Evolutionary conservation across 2,888 invertebrate genomes (phyloP).

Genomic region (Cerastis leucographa): DNA sequence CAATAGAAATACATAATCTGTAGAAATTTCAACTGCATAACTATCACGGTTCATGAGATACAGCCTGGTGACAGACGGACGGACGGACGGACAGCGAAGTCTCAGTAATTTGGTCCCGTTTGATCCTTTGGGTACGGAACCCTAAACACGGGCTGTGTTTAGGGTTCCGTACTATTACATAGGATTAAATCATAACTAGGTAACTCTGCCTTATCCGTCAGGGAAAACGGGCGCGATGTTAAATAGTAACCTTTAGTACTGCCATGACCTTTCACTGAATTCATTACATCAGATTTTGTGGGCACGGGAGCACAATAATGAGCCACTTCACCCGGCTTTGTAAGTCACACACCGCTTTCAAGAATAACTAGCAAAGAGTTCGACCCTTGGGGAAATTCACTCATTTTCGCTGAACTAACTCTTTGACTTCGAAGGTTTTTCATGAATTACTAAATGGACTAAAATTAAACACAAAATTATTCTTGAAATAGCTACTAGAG

Average conservation of each 20-base stretch:
- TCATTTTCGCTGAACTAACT: conserved; percentile 11
- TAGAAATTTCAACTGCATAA: too few species aligned
- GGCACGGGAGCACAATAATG: conserved; percentile 55
- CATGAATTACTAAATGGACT: conserved; percentile 5
- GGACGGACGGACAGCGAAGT: too few species aligned
- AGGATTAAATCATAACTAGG: too few species aligned
- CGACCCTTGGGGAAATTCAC: conserved; percentile 27
- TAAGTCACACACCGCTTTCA: conserved; percentile 29
- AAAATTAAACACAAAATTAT: background rate
- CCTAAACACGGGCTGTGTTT: too few species aligned
- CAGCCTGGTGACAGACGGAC: too few species aligned
- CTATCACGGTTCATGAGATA: too few species aligned
- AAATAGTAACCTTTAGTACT: conserved; percentile 8
- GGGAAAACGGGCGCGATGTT: too few species aligned
- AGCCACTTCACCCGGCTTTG: conserved; percentile 43
- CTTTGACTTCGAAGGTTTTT: background rate
- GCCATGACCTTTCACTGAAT: conserved; percentile 33
- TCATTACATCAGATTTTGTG: conserved; percentile 61
- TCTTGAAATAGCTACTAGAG: background rate
- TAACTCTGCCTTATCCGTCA: too few species aligned
- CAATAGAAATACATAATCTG: too few species aligned
- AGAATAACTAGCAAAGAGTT: conserved; percentile 16
- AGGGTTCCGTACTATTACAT: too few species aligned
- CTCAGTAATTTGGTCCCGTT: too few species aligned
- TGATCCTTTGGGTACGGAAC: too few species aligned